Conservation (phyloP, 2,113 vertebrate species). For the Xyrauchen texanus region DNA sequence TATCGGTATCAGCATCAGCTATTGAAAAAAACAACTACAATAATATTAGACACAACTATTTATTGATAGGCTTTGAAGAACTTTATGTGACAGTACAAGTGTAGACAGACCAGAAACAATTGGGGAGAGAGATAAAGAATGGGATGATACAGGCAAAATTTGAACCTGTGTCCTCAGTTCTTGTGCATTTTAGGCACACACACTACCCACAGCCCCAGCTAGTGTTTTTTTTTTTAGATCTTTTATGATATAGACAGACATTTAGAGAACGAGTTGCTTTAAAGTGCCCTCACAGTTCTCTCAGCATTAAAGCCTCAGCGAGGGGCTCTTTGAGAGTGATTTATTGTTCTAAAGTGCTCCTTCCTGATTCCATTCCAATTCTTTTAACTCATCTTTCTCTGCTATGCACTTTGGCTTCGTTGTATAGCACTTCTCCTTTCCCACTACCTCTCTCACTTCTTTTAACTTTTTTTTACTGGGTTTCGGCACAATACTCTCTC, state of each 20-base stretch:
- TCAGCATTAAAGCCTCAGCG: slow-evolving; percentile 12
- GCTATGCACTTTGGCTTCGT: slow-evolving; percentile 7
- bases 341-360: slow-evolving; percentile 46
- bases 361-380: slow-evolving; percentile 13
- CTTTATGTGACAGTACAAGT: background rate
- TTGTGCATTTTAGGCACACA: background rate
- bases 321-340: slow-evolving; percentile 33
- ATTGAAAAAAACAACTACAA: no score
- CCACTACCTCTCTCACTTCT: slow-evolving; percentile 11
- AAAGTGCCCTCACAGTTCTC: slow-evolving; percentile 37
- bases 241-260: slow-evolving; percentile 14
- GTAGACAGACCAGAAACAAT: background rate
- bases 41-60: no score
- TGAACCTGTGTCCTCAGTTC: no score
- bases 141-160: no score
- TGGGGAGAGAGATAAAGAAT: background rate
- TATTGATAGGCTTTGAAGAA: background rate
- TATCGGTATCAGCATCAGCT: no score
- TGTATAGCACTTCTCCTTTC: slow-evolving; percentile 8
- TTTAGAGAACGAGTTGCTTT: slow-evolving; percentile 35
- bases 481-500: background rate
- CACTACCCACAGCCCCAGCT: background rate
- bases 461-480: slow-evolving; percentile 1
- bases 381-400: slow-evolving; percentile 3
- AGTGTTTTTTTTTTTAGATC: background rate